Base-by-base conservation (phyloP, 2,888 invertebrate genomes). In the Beris morrisii region DNA sequence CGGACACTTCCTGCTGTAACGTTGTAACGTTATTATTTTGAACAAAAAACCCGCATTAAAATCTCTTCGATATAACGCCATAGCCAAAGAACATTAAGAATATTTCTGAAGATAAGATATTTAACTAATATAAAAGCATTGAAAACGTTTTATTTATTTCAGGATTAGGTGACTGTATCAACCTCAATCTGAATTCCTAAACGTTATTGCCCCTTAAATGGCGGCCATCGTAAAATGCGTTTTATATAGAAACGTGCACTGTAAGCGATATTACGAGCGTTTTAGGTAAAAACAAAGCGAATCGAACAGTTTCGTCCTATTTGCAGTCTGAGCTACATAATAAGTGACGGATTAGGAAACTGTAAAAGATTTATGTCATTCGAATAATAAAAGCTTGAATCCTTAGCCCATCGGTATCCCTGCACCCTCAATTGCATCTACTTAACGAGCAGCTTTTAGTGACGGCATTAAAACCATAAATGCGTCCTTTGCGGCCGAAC, bases 311-410 rank as follows among this genome's bases (percentile, higher is more conserved):
- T 53, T n/a, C 22, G 22, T 22, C 45, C 5, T 31, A 48, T 13
- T 53, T 15, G 52, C 50, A 38, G 32, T 63, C 11, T 48, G 32
- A 31, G 65, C 48, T 52, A 57, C 56, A 43, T 65, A 67, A 69
- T 69, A 67, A 69, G 69, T 67, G 69, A 69, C 67, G 69, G 69
- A 69, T 69, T 69, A 69, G 69, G 65, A 56, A 65, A 67, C 69
- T 65, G 65, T 69, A 69, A 69, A 69, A 65, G 67, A 69, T 69
- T 69, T 69, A 69, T 67, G 65, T 66, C 55, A 12, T 56, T 48
- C 38, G 64, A 55, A 63, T 52, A 69, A 67, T 65, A 69, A 67
- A 69, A 65, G 44, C 45, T 52, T 50, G 57, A 58, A 67, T 57
- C 46, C 38, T 28, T 22, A 48, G 38, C 53, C 52, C 57, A 22